Evolutionary conservation across 2,888 invertebrate genomes (phyloP), one percentile per base, ranked within the genome.

Genomic region (Dorcus parallelipipedus): DNA sequence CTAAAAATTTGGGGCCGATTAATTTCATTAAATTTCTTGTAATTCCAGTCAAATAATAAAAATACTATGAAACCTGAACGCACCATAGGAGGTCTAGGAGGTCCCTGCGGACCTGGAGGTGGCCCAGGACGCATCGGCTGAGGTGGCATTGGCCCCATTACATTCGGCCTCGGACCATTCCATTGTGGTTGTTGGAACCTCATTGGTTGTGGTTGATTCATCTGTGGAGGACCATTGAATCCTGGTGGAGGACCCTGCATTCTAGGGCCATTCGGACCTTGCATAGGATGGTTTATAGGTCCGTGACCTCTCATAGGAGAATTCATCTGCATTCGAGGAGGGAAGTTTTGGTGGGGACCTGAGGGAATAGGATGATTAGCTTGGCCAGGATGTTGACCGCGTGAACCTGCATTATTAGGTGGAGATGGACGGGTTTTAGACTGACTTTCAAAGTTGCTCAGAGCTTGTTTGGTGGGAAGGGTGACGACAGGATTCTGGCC

Each of bases 401-500:
- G 83, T 26, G 81, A 80, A 61, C 81, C 79, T 49, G 73, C 65
- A 72, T 87, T 86, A 26, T 88, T 87, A 50, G 91, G 88, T 48
- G 93, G 93, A 17, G 90, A 86, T 38, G 93, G 91, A 64, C 94
- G 83, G 38, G 93, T 93, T 82, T 94, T 94, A 66, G 93, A 93
- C 79, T 94, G 92, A 76, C 94, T 92, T 80, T 95, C 95, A 80
- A 95, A 95, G 82, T 93, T 87, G 76, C 86, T 87, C 65, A 88
- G 77, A 26, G 87, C 88, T 80, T 95, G 93, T 81, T 97, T 97
- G 63, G 94, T 97, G 61, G 97, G 97, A 76, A 92, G 90, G 45
- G 97, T 95, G 51, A 98, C 97, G 53, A 94, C 89, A 1, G 97
- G 97, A 67, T 87, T 88, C 77, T 97, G 97, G 39, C 97, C 97